phyloP scores from a whole-genome alignment of 1,140 invertebrate genomes.

The Belonocnema kinseyi region DNA sequence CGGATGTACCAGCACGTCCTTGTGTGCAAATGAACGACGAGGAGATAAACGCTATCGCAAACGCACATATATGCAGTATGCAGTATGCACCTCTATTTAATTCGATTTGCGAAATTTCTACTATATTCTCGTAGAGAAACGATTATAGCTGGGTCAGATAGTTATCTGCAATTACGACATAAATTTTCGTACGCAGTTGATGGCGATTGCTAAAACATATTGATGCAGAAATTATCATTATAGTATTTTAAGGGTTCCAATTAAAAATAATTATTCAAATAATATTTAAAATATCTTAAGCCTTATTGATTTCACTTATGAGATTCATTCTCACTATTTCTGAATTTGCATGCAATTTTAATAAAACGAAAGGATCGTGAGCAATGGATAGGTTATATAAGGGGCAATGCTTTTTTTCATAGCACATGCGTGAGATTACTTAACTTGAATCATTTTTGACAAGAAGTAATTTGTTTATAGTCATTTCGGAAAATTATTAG shows the following conservation, averaged over 20 bases:
- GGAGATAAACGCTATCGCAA: constrained; percentile 19
- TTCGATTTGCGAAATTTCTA: constrained; percentile 31
- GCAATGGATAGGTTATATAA: no score
- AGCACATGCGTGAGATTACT: no score
- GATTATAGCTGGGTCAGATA: constrained; percentile 29
- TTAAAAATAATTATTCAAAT: no score
- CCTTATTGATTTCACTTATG: no score
- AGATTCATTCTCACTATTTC: no score
- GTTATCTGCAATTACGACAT: constrained; percentile 28
- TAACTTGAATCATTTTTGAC: no score
- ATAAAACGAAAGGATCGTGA: no score
- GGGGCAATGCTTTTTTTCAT: no score
- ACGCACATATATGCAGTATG: not conserved
- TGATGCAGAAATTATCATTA: constrained; percentile 21
- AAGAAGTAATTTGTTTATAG: no score
- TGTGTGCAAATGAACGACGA: constrained; percentile 23
- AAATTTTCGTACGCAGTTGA: constrained; percentile 1
- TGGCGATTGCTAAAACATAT: not conserved
- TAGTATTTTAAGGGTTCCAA: not conserved
- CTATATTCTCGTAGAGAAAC: constrained; percentile 27
- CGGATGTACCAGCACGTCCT: constrained; percentile 3
- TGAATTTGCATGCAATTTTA: no score
- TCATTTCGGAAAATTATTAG: no score
- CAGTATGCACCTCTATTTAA: constrained; percentile 20
- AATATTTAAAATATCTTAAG: no score